These are phyloP conservation scores for Beroe forskalii DNA, from an alignment of 37 sponge, comb jelly and placozoan species.

Conservation along the genomic window DNA sequence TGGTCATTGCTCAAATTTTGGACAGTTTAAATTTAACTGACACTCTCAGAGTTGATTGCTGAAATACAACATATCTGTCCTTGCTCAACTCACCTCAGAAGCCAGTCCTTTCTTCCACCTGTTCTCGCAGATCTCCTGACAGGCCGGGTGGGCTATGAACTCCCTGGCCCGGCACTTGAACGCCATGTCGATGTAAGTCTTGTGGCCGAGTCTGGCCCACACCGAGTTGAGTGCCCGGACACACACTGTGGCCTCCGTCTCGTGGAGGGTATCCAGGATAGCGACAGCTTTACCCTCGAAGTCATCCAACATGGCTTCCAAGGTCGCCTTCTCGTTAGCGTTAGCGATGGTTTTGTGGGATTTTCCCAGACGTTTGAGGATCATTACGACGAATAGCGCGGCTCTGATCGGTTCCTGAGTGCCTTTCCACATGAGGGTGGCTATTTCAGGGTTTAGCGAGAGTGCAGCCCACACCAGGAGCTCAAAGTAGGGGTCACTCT, in stretches of 20 bases:
- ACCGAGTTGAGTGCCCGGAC: conserved; percentile 14
- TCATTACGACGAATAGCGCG: conserved; percentile 33
- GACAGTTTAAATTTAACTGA: too few relatives aligned
- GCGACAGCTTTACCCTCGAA: conserved; percentile 24
- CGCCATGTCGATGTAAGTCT: conserved; percentile 58
- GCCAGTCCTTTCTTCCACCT: conserved; percentile 19
- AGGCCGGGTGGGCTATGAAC: conserved; percentile 61
- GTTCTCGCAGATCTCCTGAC: conserved; percentile 27
- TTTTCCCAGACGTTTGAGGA: neutral
- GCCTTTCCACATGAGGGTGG: conserved; percentile 4
- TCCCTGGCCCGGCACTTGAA: conserved; percentile 6
- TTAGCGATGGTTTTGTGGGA: neutral
- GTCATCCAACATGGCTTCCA: neutral
- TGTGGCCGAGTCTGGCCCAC: neutral
- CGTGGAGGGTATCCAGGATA: conserved; percentile 10
- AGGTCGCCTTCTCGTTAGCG: neutral
- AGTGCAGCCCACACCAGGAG: conserved; percentile 46
- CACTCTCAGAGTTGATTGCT: too few relatives aligned
- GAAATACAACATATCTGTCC: too few relatives aligned
- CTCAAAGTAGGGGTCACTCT: conserved; percentile 57
- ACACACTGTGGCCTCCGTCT: neutral
- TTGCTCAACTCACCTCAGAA: conserved; percentile 47
- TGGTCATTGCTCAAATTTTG: too few relatives aligned
- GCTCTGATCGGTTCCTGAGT: conserved; percentile 57
- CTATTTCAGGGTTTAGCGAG: conserved; percentile 34